Percentiles rank a stretch among this genome's conserved stretches.
phyloP scores from a whole-genome alignment of 2,888 invertebrate genomes.

The Agrotis clavis region DNA sequence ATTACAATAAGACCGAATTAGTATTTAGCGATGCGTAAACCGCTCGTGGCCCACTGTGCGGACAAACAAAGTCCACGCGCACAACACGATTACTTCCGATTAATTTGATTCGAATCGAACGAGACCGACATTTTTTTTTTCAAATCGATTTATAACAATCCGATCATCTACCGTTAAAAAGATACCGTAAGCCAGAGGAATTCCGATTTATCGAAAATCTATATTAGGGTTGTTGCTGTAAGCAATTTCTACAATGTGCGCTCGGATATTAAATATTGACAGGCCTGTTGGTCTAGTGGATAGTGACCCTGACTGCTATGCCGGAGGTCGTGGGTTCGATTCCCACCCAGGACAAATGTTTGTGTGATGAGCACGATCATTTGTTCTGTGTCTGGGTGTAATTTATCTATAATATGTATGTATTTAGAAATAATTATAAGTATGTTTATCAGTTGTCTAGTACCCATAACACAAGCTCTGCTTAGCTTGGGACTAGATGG shows the following conservation, averaged over 20 bases:
- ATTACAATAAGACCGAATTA: slow-evolving; percentile 70
- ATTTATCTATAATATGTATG: too few relatives aligned
- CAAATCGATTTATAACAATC: slow-evolving; percentile 81
- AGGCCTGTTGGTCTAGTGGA: too few relatives aligned
- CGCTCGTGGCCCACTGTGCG: slow-evolving; percentile 71
- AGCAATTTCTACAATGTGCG: slow-evolving; percentile 6
- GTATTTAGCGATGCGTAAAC: slow-evolving; percentile 74
- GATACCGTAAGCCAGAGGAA: slow-evolving; percentile 83
- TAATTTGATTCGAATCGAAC: slow-evolving; percentile 80
- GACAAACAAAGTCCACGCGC: slow-evolving; percentile 78
- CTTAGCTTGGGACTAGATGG: too few relatives aligned
- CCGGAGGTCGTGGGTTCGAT: too few relatives aligned
- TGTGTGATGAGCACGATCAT: too few relatives aligned
- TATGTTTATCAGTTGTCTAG: too few relatives aligned
- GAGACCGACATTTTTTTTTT: slow-evolving; percentile 75
- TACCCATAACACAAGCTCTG: too few relatives aligned
- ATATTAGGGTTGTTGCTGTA: slow-evolving; percentile 68
- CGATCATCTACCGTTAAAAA: slow-evolving; percentile 86
- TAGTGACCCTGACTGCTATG: too few relatives aligned
- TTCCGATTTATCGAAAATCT: slow-evolving; percentile 81
- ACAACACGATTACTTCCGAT: slow-evolving; percentile 84
- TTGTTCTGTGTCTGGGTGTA: too few relatives aligned
- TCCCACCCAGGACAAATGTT: too few relatives aligned
- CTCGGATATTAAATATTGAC: too few relatives aligned
- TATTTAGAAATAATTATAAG: too few relatives aligned